Base-by-base conservation (phyloP, 2,113 vertebrate genomes). In the Pithys albifrons region DNA sequence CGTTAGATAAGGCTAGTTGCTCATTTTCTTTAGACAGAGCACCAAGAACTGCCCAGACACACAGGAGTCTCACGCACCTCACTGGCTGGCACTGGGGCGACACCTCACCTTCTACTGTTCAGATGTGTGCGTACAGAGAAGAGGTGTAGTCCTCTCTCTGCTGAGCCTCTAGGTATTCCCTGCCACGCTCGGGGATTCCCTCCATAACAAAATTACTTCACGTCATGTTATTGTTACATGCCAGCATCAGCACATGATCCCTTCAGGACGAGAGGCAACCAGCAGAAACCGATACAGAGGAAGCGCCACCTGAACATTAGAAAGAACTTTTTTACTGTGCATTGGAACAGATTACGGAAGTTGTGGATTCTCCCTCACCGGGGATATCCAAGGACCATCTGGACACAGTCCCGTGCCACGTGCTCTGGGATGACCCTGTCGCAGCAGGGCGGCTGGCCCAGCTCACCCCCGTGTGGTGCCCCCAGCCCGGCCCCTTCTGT, bases 61-160 rank as follows among this genome's bases (percentile, higher is more conserved):
- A 20, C 17, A 10, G 35, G 49, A 35, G 19, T 5, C 48, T 29
- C 46, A 3, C 0, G 9, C 6, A 8, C 35, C 9, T 43, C 16
- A 12, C 46, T 3, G 12, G 28, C 2, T 1, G 18, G 43, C 31
- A n/a, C n/a, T 31, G 6, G 5, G 7, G 12, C 4, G 13, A 64
- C 35, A 12, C 31, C 6, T 29, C 52, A 20, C 9, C 51, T 37
- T 37, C 15, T 31, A 5, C 37, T 51, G 35, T 66, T 58, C 69
- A 37, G 35, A 28, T 9, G 19, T 7, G 9, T 39, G 28, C 19
- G 27, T 2, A 52, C 1, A 52, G 33, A 59, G 19, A 51, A 88
- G 65, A 66, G 14, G 7, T 17, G 45, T 6, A 39, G 28, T 31
- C 57, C 14, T 3, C 24, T 33, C 12, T 39, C 33, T 24, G 15